Base-by-base conservation (phyloP, 2,888 invertebrate genomes). In the Caprella mutica region DNA sequence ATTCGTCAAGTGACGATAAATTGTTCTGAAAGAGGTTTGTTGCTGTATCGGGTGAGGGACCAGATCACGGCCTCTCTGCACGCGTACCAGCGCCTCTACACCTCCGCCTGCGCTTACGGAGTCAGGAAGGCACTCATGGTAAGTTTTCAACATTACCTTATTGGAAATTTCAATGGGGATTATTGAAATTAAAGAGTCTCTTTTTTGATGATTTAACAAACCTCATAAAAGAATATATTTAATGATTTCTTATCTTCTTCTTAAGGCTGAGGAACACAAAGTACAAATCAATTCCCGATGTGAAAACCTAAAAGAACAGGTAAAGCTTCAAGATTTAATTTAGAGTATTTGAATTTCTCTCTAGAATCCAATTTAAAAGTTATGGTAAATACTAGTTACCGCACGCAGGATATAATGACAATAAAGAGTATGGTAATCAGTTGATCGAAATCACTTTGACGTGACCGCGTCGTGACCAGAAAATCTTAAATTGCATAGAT, bases 51-150 rank as follows among this genome's bases (percentile, higher is more conserved):
- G 67, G 87, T 97, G 4, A 80, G 97, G 23, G 96, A 98, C 72
- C 97, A 98, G 76, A 85, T 96, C 58, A 80, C 86, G 65, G 93
- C 97, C 84, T 94, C 96, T 0, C 85, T 97, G 76, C 87, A 92
- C 69, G 93, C 96, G 0, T 97, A 93, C 71, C 92, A 94, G 54
- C 90, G 92, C 0, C 77, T 98, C 1, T 94, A 96, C 70, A 96
- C 96, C 72, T 94, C 94, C 73, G 92, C 94, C 55, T 89, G 96
- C 52, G 94, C 96, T 1, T 98, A 94, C 72, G 96, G 94, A 26
- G 91, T 97, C 83, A 81, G 96, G 63, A 97, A 98, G 77, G 92
- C 96, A n/a, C 75, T 97, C 30, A 64, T 64, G 64, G 64, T 64
- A 4, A 42, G 62, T 43, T 35, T 43, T 17, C 44, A 21, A 17